phyloP scores from a whole-genome alignment of 2,888 invertebrate genomes.

The Drosophila macrospina region DNA sequence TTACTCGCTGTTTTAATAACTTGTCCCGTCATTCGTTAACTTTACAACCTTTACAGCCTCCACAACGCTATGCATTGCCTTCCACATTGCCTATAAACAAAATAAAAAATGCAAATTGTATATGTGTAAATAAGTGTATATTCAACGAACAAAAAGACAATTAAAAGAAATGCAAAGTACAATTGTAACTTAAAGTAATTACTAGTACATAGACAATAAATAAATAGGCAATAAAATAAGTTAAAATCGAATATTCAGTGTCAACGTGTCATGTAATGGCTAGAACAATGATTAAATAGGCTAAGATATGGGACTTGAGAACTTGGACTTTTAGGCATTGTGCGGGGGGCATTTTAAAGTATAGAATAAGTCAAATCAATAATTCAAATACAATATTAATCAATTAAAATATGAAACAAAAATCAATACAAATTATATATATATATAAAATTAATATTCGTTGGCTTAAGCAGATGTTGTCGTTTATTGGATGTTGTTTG shows the following conservation, averaged over 20 bases:
- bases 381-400: background rate
- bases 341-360: background rate
- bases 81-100: background rate
- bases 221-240: conserved; percentile 32
- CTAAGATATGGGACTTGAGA: conserved; percentile 27
- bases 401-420: background rate
- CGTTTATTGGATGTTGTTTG: background rate
- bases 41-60: background rate
- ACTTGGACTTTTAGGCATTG: background rate
- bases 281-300: conserved; percentile 27
- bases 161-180: conserved; percentile 38
- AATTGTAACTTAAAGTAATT: conserved; percentile 37
- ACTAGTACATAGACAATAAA: conserved; percentile 39
- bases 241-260: conserved; percentile 9
- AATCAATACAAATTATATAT: background rate
- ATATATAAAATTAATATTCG: conserved; percentile 5
- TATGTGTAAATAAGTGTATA: conserved; percentile 3
- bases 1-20: background rate
- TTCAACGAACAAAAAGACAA: conserved; percentile 5
- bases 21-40: background rate
- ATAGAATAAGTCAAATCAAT: conserved; percentile 4
- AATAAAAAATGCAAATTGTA: conserved; percentile 19
- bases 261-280: conserved; percentile 25
- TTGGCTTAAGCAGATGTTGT: conserved; percentile 13
- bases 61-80: too few species aligned